These are phyloP conservation scores for Steinernema khuongi DNA, from an alignment of 1,140 invertebrate species.

Conservation along the genomic window DNA sequence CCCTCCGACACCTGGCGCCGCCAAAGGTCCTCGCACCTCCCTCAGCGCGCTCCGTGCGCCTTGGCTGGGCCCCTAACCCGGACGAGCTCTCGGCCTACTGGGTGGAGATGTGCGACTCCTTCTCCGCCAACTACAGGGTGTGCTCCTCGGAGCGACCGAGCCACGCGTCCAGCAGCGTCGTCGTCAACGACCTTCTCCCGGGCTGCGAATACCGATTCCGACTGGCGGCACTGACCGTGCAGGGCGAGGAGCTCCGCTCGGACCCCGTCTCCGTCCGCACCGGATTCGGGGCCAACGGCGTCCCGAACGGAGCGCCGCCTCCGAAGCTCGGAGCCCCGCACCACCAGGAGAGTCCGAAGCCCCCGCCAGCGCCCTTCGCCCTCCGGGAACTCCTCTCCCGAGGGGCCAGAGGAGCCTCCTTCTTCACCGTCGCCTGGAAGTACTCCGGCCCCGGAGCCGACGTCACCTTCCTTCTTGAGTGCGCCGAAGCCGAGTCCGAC, in stretches of 20 bases:
- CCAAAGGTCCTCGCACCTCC: conserved; percentile 34
- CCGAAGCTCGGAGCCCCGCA: conserved; percentile 14
- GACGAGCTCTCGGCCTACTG: conserved; percentile 29
- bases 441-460: background rate
- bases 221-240: conserved; percentile 29
- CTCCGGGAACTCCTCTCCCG: background rate
- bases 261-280: conserved; percentile 41
- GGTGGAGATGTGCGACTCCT: conserved; percentile 29
- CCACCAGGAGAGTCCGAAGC: conserved; percentile 16
- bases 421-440: background rate
- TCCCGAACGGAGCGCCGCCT: background rate
- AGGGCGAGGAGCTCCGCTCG: conserved; percentile 40
- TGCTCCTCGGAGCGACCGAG: conserved; percentile 16
- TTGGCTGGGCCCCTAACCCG: conserved; percentile 35
- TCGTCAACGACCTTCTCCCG: conserved; percentile 29
- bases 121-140: conserved; percentile 5
- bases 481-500: conserved; percentile 12
- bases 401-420: background rate
- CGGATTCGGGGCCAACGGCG: background rate
- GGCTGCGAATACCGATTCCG: conserved; percentile 53
- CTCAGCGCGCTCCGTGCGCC: conserved; percentile 23
- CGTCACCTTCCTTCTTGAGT: background rate
- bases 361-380: background rate
- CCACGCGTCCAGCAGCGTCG: background rate
- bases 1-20: conserved; percentile 32